A percentile compares a stretch with the other conserved stretches of the same genome.
Evolutionary conservation across 2,797 vertebrate species (phyloP).

Genomic region (Gymnoscopelus microlampas): DNA sequence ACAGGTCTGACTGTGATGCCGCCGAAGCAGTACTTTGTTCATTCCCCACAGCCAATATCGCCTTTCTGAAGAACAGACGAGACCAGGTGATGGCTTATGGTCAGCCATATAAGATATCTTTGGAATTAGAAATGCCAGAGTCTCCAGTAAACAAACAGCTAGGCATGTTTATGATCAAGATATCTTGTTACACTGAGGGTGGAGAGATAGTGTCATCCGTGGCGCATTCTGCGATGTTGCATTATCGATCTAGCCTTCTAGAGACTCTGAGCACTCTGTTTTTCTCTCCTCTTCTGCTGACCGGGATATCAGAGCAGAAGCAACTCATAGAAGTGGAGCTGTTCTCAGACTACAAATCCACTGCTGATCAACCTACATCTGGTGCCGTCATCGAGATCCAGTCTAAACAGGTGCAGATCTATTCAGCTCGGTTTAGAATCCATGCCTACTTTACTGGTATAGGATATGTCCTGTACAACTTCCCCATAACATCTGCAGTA

Average conservation of each 20-base stretch:
- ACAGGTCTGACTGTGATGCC: conserved; percentile 85
- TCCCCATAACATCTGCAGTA: conserved; percentile 88
- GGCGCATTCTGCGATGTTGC: conserved; percentile 89
- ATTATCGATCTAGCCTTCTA: conserved; percentile 88
- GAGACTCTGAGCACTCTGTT: conserved; percentile 85
- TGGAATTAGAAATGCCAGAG: conserved; percentile 91
- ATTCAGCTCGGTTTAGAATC: conserved; percentile 87
- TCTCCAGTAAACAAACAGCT: conserved; percentile 88
- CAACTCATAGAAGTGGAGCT: conserved; percentile 90
- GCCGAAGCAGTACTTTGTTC: conserved; percentile 83
- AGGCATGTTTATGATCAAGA: conserved; percentile 93
- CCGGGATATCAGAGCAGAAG: conserved; percentile 89
- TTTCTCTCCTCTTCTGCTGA: conserved; percentile 85
- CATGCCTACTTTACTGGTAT: conserved; percentile 92
- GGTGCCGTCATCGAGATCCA: conserved; percentile 89
- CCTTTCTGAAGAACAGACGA: conserved; percentile 86
- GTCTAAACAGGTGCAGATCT: conserved; percentile 87
- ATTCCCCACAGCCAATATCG: conserved; percentile 90
- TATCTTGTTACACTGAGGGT: conserved; percentile 85
- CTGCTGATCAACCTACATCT: conserved; percentile 85
- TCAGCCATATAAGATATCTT: conserved; percentile 87
- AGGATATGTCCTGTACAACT: conserved; percentile 90
- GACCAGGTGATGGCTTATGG: conserved; percentile 89
- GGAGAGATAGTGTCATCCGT: conserved; percentile 82
- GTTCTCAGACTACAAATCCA: conserved; percentile 84